A percentile compares a stretch with the other conserved stretches of the same genome.
phyloP scores from a whole-genome alignment of 2,797 vertebrate genomes.

The Poecile montanus region DNA sequence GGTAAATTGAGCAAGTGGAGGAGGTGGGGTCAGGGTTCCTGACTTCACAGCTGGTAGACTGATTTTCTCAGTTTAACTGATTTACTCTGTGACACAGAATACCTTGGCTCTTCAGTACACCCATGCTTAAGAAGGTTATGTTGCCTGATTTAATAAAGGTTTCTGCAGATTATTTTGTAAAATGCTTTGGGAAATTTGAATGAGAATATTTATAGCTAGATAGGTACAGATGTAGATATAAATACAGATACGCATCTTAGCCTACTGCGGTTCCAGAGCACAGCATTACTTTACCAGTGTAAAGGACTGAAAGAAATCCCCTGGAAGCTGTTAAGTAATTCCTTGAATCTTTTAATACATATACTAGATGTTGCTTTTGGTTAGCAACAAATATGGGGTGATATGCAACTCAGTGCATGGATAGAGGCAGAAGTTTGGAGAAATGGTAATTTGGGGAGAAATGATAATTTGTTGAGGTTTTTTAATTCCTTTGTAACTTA shows the following conservation, averaged over 20 bases:
- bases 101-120: not conserved
- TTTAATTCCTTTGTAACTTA: not conserved
- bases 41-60: not conserved
- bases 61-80: not conserved
- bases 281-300: not conserved
- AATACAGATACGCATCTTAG: not conserved
- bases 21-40: not conserved
- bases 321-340: not conserved
- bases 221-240: not conserved
- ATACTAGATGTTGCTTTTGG: not conserved
- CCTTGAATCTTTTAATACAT: not conserved
- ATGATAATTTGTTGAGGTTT: not conserved
- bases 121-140: not conserved
- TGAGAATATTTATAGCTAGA: not conserved
- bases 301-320: not conserved
- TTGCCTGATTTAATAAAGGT: not conserved
- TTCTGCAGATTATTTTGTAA: not conserved
- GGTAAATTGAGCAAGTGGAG: not conserved
- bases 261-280: not conserved
- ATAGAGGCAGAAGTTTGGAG: not conserved
- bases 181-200: not conserved
- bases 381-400: not conserved
- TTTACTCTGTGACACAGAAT: not conserved
- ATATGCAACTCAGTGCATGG: not conserved
- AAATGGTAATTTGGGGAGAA: not conserved